A percentile compares a stretch with the other conserved stretches of the same genome.
Evolutionary conservation across 2,797 vertebrate species (phyloP).

Genomic region (Phoebastria nigripes): DNA sequence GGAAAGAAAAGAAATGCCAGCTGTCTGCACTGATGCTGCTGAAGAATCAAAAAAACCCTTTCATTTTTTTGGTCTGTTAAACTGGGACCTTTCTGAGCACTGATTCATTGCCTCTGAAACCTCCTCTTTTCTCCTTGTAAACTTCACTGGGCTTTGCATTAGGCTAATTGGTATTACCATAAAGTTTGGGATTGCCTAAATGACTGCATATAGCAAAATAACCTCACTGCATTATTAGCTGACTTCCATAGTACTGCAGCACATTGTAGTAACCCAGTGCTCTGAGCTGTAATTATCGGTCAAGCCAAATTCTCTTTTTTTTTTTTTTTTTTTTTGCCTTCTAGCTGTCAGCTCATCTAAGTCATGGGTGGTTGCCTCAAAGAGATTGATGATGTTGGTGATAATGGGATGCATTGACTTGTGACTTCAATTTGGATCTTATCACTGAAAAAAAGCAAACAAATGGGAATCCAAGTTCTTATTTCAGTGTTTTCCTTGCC

Average conservation of each 20-base stretch:
- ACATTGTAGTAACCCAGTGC: neutral
- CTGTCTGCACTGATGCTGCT: neutral
- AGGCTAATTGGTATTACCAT: neutral
- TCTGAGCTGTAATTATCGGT: constrained; percentile 33
- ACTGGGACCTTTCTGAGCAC: neutral
- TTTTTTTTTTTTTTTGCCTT: neutral
- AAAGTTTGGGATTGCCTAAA: neutral
- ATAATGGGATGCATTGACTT: constrained; percentile 71
- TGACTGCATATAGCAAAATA: neutral
- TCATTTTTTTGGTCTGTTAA: neutral
- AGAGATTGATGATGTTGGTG: constrained; percentile 61
- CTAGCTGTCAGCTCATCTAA: constrained; percentile 43
- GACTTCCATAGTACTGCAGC: neutral
- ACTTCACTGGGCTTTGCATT: neutral
- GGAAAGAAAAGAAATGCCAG: neutral
- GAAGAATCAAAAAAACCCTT: neutral
- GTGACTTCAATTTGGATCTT: constrained; percentile 69
- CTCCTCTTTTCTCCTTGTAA: neutral
- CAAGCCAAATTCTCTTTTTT: neutral
- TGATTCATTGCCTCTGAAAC: neutral
- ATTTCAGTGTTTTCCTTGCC: neutral
- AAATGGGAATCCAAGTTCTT: constrained; percentile 41
- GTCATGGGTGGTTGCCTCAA: constrained; percentile 59
- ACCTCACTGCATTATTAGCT: neutral
- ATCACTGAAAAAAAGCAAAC: constrained; percentile 55